Conservation (phyloP, 2,888 invertebrate species). For the Sarcophaga rosellei region DNA sequence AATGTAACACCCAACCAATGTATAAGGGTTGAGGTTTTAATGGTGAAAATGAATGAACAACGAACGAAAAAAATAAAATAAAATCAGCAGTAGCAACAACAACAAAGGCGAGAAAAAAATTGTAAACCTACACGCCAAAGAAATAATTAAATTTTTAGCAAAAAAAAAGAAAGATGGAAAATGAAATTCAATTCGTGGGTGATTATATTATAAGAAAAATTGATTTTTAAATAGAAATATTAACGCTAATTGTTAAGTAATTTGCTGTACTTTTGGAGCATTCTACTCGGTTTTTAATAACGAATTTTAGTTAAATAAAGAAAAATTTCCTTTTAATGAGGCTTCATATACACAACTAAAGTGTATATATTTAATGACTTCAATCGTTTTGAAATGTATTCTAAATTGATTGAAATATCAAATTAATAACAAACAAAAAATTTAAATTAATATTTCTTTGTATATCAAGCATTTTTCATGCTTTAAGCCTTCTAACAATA, state of each 20-base stretch:
- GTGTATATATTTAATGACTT: no score
- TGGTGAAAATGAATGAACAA: constrained; percentile 21
- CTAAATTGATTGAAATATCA: no score
- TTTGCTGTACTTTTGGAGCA: background rate
- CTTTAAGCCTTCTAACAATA: no score
- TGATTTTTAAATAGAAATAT: background rate
- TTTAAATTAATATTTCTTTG: no score
- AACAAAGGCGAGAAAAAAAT: background rate
- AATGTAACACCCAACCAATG: constrained; percentile 61
- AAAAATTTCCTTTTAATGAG: no score
- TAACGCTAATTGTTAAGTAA: background rate
- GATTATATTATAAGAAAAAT: background rate
- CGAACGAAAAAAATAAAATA: constrained; percentile 23
- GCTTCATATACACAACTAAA: no score
- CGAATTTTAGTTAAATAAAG: no score
- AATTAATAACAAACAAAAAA: no score
- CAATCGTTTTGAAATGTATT: no score
- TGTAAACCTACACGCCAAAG: background rate
- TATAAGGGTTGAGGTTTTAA: constrained; percentile 61
- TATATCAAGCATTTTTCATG: no score
- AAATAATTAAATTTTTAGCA: constrained; percentile 47
- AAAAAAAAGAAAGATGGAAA: constrained; percentile 21
- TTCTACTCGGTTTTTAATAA: background rate
- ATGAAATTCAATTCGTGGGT: constrained; percentile 28
- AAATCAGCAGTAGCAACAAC: background rate